Base-by-base conservation (phyloP, 2,797 vertebrate genomes). In the Anabacerthia variegaticeps region DNA sequence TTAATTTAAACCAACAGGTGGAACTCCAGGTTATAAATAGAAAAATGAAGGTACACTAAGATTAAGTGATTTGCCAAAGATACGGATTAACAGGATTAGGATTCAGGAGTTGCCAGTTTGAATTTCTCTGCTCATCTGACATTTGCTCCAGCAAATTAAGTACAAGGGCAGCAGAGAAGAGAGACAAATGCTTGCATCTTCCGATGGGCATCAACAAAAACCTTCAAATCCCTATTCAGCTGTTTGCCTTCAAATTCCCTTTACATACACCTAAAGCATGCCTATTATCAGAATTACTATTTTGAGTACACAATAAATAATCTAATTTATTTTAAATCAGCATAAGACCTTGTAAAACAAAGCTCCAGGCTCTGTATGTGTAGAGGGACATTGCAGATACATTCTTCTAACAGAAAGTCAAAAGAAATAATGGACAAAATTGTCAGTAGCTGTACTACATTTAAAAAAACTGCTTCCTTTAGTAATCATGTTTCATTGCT, bases 1-100 rank as follows among this genome's bases (percentile, higher is more conserved):
- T 65, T 78, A 44, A 61, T 65, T 84, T 68, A 85, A 86, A 49
- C 32, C 51, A 95, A 83, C 37, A 92, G 76, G 78, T 89, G 75
- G 51, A 89, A 94, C 65, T 89, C 32, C 51, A 89, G 59, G 56
- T 90, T 96, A 94, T 87, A 95, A 89, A 95, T 91, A 93, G 89
- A 69, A 86, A 93, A 89, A 93, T 43, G 27, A 87, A 97, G 84
- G 67, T 88, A 83, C 63, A 34, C 5, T 66, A 78, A 68, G 76
- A 87, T 91, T 85, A 96, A 95, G 76, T 34, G 94, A 92, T 95
- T 94, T 94, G 66, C 71, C 28, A 82, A 89, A 88, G 7, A 89
- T 34, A 80, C 0, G 0, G 55, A 79, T 74, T 91, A 96, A 94
- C 46, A 80, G 41, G 58, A 94, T 96, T 87, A 96, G 61, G 76